phyloP scores from a whole-genome alignment of 2,797 vertebrate genomes.

The Chaetophractus vellerosus region DNA sequence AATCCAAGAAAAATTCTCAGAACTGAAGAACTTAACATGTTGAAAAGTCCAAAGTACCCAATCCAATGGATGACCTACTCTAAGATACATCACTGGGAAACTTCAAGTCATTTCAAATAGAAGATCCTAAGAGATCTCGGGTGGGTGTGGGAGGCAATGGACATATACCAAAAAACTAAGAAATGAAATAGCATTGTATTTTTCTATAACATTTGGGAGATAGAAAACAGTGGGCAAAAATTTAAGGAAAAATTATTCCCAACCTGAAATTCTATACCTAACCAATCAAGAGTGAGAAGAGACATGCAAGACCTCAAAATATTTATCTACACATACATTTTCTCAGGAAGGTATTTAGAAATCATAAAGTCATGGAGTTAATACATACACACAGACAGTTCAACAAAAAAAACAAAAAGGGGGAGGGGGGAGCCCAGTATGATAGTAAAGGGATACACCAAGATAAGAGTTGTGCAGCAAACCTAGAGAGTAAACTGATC shows the following conservation, averaged over 20 bases:
- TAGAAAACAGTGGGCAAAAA: constrained; percentile 7
- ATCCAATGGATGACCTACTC: not conserved
- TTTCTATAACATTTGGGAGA: constrained; percentile 58
- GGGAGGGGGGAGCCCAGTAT: not conserved
- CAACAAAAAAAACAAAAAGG: not conserved
- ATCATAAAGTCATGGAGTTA: not conserved
- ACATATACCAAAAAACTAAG: constrained; percentile 3
- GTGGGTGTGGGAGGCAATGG: not conserved
- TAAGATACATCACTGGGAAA: constrained; percentile 15
- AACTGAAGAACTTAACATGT: constrained; percentile 28
- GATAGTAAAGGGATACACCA: not conserved
- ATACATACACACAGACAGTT: not conserved
- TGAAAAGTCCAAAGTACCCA: constrained; percentile 46
- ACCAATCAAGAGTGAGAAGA: not conserved
- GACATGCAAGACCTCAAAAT: not conserved
- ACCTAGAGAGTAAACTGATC: constrained; percentile 18
- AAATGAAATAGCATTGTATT: not conserved
- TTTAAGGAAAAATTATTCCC: constrained; percentile 54
- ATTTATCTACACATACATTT: not conserved
- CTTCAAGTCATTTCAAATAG: not conserved
- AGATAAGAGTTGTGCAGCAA: not conserved
- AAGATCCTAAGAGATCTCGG: not conserved
- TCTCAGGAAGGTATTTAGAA: constrained; percentile 21
- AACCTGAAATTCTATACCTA: not conserved
- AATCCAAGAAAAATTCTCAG: constrained; percentile 34